Percentiles rank a stretch among this genome's conserved stretches.
Conservation (phyloP, 64 coral and sea anemone genomes). For the Astreopora myriophthalma region DNA sequence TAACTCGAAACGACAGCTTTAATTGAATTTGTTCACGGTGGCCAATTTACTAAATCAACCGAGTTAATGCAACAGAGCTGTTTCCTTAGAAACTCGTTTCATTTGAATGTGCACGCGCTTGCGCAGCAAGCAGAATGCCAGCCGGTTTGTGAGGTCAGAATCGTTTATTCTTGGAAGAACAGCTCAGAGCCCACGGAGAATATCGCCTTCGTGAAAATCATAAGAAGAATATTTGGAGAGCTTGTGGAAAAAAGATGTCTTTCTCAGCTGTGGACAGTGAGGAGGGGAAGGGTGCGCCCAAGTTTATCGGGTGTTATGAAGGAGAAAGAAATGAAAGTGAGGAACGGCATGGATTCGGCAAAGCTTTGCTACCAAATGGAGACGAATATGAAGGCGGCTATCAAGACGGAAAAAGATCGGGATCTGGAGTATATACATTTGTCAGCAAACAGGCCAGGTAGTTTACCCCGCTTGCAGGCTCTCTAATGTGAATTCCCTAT, state of each 20-base stretch:
- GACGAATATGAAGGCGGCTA: slow-evolving; percentile 76
- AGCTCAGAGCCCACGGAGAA: neutral
- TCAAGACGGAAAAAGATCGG: slow-evolving; percentile 66
- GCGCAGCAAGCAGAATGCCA: neutral
- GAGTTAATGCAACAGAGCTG: too few relatives aligned
- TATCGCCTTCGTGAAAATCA: neutral
- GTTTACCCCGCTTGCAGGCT: neutral
- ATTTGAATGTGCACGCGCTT: neutral
- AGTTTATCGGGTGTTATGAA: slow-evolving; percentile 51
- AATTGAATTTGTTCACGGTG: too few relatives aligned
- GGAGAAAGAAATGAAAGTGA: slow-evolving; percentile 65
- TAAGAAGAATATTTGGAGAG: neutral
- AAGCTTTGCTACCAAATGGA: slow-evolving; percentile 70
- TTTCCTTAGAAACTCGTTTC: too few relatives aligned
- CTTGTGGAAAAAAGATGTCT: slow-evolving; percentile 25
- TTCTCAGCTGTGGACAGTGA: slow-evolving; percentile 20
- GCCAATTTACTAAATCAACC: too few relatives aligned
- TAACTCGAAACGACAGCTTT: too few relatives aligned
- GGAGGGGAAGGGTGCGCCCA: neutral
- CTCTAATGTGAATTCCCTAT: neutral
- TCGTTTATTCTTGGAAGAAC: neutral
- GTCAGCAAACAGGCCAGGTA: neutral
- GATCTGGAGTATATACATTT: slow-evolving; percentile 54
- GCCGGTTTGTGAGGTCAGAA: neutral
- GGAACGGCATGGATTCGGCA: slow-evolving; percentile 76